A percentile compares a stretch with the other conserved stretches of the same genome.
Conservation (phyloP, 2,888 invertebrate genomes). For the Geophilus truncorum region DNA sequence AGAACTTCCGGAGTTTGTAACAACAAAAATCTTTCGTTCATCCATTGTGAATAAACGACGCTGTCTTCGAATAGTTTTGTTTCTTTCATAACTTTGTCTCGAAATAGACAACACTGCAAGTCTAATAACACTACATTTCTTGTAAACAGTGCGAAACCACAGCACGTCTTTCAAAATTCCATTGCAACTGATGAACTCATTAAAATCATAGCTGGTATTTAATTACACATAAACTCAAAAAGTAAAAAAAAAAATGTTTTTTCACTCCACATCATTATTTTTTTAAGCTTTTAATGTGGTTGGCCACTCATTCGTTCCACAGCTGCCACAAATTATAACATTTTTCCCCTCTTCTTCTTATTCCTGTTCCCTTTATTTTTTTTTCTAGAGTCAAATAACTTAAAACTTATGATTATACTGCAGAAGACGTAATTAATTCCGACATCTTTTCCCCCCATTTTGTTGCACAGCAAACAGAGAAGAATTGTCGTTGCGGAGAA, state of each 20-base stretch:
- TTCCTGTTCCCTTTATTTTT: background rate
- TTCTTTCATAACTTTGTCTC: too few relatives aligned
- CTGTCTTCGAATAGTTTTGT: background rate
- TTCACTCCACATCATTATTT: background rate
- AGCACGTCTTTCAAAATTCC: background rate
- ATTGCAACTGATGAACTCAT: background rate
- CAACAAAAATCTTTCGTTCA: background rate
- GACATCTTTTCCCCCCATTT: background rate
- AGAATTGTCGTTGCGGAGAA: background rate
- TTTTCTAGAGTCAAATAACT: background rate
- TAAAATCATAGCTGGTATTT: background rate
- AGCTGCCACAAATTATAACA: conserved; percentile 2
- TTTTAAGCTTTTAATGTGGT: background rate
- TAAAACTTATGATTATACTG: background rate
- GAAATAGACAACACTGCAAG: too few relatives aligned
- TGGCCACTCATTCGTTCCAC: background rate
- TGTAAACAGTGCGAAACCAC: too few relatives aligned
- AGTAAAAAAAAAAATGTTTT: background rate
- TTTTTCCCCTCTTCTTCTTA: background rate
- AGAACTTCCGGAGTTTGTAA: background rate
- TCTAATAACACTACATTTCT: too few relatives aligned
- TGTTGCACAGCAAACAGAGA: background rate
- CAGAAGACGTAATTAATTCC: background rate
- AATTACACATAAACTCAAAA: background rate
- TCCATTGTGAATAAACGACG: background rate